phyloP scores from a whole-genome alignment of 2,113 vertebrate genomes.

The Ceratotherium simum region DNA sequence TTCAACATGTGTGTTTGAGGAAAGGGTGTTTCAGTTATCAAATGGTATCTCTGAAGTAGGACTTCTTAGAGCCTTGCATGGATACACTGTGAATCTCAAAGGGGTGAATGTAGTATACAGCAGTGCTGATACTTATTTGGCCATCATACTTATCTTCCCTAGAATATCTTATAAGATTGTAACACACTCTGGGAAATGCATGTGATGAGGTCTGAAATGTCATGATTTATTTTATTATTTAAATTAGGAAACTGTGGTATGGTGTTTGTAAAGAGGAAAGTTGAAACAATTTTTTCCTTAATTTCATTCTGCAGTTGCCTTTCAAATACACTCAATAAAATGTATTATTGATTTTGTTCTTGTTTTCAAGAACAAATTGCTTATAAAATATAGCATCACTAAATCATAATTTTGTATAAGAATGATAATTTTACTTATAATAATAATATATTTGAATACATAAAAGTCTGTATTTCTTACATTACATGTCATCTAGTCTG shows the following conservation, averaged over 20 bases:
- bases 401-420: background rate
- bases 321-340: background rate
- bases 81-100: background rate
- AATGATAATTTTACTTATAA: background rate
- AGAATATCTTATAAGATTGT: background rate
- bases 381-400: background rate
- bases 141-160: background rate
- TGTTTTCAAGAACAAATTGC: background rate
- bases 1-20: background rate
- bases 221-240: background rate
- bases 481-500: background rate
- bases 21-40: background rate
- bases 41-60: background rate
- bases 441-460: background rate
- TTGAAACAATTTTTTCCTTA: background rate
- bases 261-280: background rate
- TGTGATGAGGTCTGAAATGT: background rate
- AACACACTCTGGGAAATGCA: background rate
- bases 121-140: background rate
- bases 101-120: accelerated
- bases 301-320: background rate
- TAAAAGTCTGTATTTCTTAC: background rate
- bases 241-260: background rate
- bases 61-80: background rate
- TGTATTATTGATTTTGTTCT: background rate